Conservation (phyloP, 2,888 invertebrate genomes). For the Schrankia costaestrigalis region DNA sequence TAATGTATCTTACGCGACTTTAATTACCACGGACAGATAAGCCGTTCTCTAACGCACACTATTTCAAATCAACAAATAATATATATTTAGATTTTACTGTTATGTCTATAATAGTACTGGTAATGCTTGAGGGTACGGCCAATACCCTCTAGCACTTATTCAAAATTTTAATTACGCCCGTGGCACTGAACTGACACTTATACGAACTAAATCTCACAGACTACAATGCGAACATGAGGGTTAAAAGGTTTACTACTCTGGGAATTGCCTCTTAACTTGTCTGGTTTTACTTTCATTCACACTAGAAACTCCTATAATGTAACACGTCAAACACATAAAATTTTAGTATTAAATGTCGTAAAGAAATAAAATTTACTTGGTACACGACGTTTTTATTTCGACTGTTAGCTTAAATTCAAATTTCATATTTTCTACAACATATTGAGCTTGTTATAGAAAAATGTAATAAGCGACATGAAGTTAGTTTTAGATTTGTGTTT, state of each 20-base stretch:
- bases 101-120: slow-evolving; percentile 10
- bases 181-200: slow-evolving; percentile 13
- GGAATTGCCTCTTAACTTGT: slow-evolving; percentile 24
- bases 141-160: slow-evolving; percentile 20
- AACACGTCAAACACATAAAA: slow-evolving; percentile 27
- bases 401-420: slow-evolving; percentile 27
- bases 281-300: slow-evolving; percentile 21
- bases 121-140: slow-evolving; percentile 15
- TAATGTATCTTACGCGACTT: slow-evolving; percentile 6
- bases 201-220: slow-evolving; percentile 22
- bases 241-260: slow-evolving; percentile 34
- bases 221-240: slow-evolving; percentile 26
- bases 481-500: no score
- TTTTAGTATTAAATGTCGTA: slow-evolving; percentile 31
- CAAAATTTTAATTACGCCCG: slow-evolving; percentile 23
- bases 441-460: no score
- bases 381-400: slow-evolving; percentile 30
- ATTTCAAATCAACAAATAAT: slow-evolving; percentile 3
- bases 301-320: slow-evolving; percentile 20
- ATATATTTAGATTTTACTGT: slow-evolving; percentile 7
- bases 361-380: slow-evolving; percentile 29
- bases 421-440: slow-evolving; percentile 24
- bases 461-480: no score
- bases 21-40: slow-evolving; percentile 4
- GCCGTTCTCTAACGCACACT: not conserved